phyloP scores from a whole-genome alignment of 2,888 invertebrate genomes.

The Nyleta sp. region DNA sequence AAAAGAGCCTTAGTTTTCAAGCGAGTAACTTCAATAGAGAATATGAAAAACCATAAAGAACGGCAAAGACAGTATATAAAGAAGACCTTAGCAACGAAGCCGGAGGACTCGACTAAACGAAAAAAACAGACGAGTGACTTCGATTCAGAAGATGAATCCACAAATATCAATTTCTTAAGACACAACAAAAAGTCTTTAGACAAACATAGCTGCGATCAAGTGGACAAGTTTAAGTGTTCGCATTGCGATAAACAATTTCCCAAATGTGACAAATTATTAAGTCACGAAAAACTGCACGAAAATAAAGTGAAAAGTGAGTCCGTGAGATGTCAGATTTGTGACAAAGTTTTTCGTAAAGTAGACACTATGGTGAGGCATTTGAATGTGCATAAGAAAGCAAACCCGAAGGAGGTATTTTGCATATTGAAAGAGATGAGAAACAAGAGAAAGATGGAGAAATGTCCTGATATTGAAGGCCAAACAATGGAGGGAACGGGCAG shows the following conservation, averaged over 20 bases:
- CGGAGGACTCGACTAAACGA: constrained; percentile 59
- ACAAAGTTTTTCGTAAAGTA: constrained; percentile 74
- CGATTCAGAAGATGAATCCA: constrained; percentile 34
- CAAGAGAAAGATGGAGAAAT: constrained; percentile 69
- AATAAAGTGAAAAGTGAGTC: constrained; percentile 68
- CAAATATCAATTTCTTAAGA: constrained; percentile 58
- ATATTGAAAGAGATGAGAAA: constrained; percentile 76
- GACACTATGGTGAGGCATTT: constrained; percentile 77
- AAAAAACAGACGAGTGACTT: constrained; percentile 17
- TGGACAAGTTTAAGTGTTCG: constrained; percentile 69
- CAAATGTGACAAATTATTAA: constrained; percentile 65
- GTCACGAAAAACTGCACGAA: constrained; percentile 64
- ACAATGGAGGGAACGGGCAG: background rate
- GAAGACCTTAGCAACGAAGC: constrained; percentile 67
- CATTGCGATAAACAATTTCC: constrained; percentile 70
- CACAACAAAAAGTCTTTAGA: constrained; percentile 71
- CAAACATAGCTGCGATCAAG: constrained; percentile 65
- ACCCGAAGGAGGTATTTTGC: constrained; percentile 75
- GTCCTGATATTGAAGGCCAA: background rate
- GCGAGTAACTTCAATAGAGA: constrained; percentile 76
- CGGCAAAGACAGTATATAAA: constrained; percentile 75
- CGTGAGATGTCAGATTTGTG: constrained; percentile 74
- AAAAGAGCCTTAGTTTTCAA: constrained; percentile 73
- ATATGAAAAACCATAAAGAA: constrained; percentile 74
- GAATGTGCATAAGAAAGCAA: constrained; percentile 74